These are phyloP conservation scores for Urocynchramus pylzowi DNA, from an alignment of 2,113 vertebrate genomes.

Conservation along the genomic window DNA sequence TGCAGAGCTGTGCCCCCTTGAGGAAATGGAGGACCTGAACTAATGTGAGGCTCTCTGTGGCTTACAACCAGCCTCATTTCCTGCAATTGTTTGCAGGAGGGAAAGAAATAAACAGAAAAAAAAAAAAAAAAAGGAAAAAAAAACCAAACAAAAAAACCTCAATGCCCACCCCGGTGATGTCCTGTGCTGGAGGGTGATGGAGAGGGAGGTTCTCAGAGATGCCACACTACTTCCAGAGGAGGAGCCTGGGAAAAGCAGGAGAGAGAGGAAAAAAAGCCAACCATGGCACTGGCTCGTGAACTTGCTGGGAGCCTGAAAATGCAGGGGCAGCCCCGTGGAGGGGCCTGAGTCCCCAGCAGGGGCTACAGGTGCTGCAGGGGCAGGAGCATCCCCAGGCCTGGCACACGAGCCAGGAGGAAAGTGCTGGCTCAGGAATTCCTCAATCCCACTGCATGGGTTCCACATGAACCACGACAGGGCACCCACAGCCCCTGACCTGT, in stretches of 20 bases:
- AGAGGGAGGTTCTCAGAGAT: background rate
- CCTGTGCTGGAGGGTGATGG: background rate
- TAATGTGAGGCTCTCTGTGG: background rate
- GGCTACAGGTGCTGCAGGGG: background rate
- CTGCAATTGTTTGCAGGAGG: background rate
- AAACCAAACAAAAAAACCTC: background rate
- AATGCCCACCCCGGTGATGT: background rate
- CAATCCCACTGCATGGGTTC: background rate
- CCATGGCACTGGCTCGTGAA: fast-evolving
- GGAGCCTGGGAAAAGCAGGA: background rate
- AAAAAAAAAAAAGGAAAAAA: background rate
- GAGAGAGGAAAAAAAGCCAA: background rate
- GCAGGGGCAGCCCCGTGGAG: fast-evolving
- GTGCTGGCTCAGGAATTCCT: background rate
- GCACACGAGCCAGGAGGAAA: background rate
- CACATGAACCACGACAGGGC: fast-evolving
- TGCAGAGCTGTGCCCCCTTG: background rate
- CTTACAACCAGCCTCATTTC: background rate
- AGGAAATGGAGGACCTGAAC: background rate
- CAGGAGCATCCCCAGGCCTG: background rate
- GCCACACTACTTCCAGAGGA: background rate
- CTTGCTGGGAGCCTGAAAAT: fast-evolving
- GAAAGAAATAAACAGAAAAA: background rate
- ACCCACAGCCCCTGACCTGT: background rate
- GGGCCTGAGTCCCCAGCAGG: fast-evolving